These are phyloP conservation scores for Chiloscyllium punctatum DNA, from an alignment of 2,797 vertebrate species.

Conservation along the genomic window DNA sequence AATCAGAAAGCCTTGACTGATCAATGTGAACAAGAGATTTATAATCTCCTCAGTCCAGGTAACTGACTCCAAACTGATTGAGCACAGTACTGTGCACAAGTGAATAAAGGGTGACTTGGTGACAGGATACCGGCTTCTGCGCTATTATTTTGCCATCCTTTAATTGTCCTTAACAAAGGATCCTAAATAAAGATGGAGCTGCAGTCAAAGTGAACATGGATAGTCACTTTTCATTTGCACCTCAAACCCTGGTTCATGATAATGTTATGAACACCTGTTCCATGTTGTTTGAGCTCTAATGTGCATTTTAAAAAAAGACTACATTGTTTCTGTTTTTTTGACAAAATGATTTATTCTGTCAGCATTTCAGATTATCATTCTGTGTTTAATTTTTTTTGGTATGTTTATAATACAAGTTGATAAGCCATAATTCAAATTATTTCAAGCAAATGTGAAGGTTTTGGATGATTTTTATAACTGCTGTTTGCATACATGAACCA, in stretches of 20 bases:
- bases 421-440: not conserved
- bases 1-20: no score
- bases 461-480: not conserved
- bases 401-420: not conserved
- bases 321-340: not conserved
- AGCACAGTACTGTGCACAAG: no score
- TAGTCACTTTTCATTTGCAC: conserved; percentile 15
- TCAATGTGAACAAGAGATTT: no score
- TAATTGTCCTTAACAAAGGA: not conserved
- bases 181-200: not conserved
- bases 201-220: not conserved
- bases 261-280: not conserved
- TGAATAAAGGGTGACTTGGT: no score
- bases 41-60: no score
- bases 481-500: not conserved
- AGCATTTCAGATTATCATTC: not conserved
- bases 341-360: not conserved
- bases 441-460: not conserved
- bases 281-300: not conserved
- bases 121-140: no score
- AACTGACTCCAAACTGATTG: no score
- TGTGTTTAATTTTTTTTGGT: not conserved
- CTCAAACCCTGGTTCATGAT: not conserved
- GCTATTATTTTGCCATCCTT: not conserved
- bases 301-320: not conserved